phyloP scores from a whole-genome alignment of 2,113 vertebrate species.

The Zapornia atra region DNA sequence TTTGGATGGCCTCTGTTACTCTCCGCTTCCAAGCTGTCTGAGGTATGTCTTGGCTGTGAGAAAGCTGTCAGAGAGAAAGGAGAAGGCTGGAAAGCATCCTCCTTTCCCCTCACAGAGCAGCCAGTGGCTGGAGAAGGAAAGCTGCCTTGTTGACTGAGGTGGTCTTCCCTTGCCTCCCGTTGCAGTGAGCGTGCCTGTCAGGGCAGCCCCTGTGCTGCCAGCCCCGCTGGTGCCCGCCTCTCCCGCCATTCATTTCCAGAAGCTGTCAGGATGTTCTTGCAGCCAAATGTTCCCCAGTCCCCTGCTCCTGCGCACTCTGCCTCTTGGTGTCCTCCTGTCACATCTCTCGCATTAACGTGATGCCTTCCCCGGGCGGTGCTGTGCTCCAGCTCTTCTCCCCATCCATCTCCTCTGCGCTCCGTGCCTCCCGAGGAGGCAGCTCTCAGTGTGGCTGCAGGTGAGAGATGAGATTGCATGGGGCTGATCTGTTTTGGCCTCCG shows the following conservation, averaged over 20 bases:
- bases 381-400: conserved; percentile 4
- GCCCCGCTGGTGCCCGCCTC: neutral
- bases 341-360: conserved; percentile 13
- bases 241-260: conserved; percentile 35
- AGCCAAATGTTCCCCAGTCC: conserved; percentile 18
- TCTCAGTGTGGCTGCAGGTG: conserved; percentile 39
- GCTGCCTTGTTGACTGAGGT: neutral
- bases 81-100: neutral
- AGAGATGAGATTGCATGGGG: neutral
- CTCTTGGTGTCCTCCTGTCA: conserved; percentile 40
- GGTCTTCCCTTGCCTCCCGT: neutral
- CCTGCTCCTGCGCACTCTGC: neutral
- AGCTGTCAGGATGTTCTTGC: conserved; percentile 38
- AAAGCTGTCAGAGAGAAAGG: neutral
- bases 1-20: neutral
- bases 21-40: neutral
- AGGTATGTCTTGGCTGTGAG: neutral
- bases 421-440: neutral
- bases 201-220: neutral
- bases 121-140: neutral
- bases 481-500: conserved; percentile 31
- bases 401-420: neutral
- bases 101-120: accelerated
- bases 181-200: accelerated
- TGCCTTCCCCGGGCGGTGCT: neutral